Conservation (phyloP, 1,140 invertebrate genomes). For the Brachionus calyciflorus region DNA sequence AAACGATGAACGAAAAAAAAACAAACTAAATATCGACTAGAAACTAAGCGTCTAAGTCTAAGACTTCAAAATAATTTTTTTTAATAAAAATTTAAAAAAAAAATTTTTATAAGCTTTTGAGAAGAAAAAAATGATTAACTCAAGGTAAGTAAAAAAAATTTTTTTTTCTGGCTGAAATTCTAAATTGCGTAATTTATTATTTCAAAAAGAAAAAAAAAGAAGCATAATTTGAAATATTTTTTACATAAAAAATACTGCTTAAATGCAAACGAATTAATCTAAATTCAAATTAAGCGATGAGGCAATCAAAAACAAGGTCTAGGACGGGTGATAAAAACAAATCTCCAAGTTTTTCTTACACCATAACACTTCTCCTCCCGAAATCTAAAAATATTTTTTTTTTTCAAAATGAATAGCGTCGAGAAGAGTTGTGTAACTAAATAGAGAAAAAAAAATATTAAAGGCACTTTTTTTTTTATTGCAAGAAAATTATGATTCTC, state of each 20-base stretch:
- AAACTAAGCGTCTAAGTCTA: slow-evolving; percentile 47
- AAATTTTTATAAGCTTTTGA: slow-evolving; percentile 8
- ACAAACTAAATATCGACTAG: slow-evolving; percentile 46
- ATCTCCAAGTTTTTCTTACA: not conserved
- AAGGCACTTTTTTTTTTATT: slow-evolving; percentile 4
- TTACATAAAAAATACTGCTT: slow-evolving; percentile 24
- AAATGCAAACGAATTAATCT: too few relatives aligned
- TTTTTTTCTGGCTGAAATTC: not conserved
- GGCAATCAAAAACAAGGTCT: slow-evolving; percentile 25
- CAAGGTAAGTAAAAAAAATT: not conserved
- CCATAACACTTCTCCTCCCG: not conserved
- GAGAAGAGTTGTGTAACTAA: not conserved
- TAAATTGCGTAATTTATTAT: slow-evolving; percentile 35
- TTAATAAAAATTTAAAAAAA: not conserved
- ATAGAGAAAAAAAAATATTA: not conserved
- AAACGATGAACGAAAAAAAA: slow-evolving; percentile 34
- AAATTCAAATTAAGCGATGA: too few relatives aligned
- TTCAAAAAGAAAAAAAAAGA: not conserved
- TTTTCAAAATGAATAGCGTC: not conserved
- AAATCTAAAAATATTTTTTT: too few relatives aligned
- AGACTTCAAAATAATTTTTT: slow-evolving; percentile 30
- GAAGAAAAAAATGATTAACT: slow-evolving; percentile 37
- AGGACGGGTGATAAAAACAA: not conserved
- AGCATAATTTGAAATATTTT: slow-evolving; percentile 32
- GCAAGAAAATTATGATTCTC: slow-evolving; percentile 14